Conservation (phyloP, 2,113 vertebrate species). For the Poicephalus meyeri region DNA sequence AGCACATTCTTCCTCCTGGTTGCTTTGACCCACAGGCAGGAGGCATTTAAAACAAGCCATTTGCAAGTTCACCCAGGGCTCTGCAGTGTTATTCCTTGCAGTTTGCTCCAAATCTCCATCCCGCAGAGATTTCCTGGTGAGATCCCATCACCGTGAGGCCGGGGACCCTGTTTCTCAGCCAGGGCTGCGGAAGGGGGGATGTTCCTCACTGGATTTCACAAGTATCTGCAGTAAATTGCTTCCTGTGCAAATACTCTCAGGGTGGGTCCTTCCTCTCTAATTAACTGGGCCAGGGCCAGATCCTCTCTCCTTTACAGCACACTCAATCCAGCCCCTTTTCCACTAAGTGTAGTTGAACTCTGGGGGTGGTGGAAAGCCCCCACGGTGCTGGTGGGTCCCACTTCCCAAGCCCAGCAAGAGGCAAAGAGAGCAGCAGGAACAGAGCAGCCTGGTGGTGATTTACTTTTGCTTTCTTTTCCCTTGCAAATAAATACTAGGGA, state of each 20-base stretch:
- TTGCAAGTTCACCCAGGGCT: rapidly evolving
- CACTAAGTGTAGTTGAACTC: not conserved
- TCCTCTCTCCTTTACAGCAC: not conserved
- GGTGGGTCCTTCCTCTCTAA: conserved; percentile 43
- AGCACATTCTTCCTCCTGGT: not conserved
- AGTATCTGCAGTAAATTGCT: conserved; percentile 29
- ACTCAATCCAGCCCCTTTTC: not conserved
- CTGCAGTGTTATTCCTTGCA: not conserved
- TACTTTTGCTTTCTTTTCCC: not conserved
- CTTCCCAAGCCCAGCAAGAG: not conserved
- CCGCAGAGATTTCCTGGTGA: not conserved
- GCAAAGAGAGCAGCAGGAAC: not conserved
- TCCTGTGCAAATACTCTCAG: conserved; percentile 57
- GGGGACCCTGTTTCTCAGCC: not conserved
- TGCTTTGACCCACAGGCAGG: not conserved
- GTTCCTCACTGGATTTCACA: not conserved
- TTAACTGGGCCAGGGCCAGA: not conserved
- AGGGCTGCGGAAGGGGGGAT: not conserved
- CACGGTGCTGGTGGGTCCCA: not conserved
- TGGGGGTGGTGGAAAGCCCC: not conserved
- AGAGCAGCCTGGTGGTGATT: not conserved
- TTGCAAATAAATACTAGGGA: not conserved
- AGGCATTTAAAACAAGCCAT: not conserved
- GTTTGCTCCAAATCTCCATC: not conserved
- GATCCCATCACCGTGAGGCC: rapidly evolving